Percentiles rank a stretch among this genome's conserved stretches.
Conservation (phyloP, 2,888 invertebrate genomes). For the Dasysyrphus albostriatus region DNA sequence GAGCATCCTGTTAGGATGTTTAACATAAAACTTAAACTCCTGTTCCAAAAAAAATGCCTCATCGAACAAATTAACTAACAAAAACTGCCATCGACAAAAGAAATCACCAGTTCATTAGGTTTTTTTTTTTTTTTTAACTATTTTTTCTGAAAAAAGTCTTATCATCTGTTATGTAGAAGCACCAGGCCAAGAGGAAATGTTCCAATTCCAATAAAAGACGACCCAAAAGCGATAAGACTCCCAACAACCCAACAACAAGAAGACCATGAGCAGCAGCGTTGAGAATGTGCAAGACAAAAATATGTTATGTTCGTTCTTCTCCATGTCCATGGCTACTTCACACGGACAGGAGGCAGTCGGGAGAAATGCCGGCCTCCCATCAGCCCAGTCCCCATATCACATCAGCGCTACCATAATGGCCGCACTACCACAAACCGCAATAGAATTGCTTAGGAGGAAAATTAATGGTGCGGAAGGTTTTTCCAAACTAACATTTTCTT, state of each 20-base stretch:
- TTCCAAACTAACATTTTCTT: slow-evolving; percentile 71
- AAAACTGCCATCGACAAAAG: slow-evolving; percentile 67
- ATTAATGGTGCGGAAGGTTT: slow-evolving; percentile 73
- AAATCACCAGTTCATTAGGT: slow-evolving; percentile 74
- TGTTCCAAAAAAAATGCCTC: slow-evolving; percentile 27
- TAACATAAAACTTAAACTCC: slow-evolving; percentile 16
- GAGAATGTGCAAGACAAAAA: slow-evolving; percentile 54
- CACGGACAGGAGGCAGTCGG: not conserved
- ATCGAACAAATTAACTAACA: slow-evolving; percentile 67
- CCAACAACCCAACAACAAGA: not conserved
- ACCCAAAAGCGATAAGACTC: slow-evolving; percentile 31
- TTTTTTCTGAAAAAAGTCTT: slow-evolving; percentile 46
- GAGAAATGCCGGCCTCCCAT: not conserved
- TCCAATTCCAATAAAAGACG: slow-evolving; percentile 20
- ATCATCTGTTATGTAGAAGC: slow-evolving; percentile 54
- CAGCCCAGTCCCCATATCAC: slow-evolving; percentile 34
- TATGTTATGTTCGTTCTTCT: slow-evolving; percentile 52
- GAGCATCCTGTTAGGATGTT: slow-evolving; percentile 15
- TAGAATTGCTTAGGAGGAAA: slow-evolving; percentile 64
- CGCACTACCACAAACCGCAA: slow-evolving; percentile 54
- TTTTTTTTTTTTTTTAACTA: slow-evolving; percentile 19
- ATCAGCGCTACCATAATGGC: slow-evolving; percentile 20
- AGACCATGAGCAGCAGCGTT: slow-evolving; percentile 10
- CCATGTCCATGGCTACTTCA: slow-evolving; percentile 20
- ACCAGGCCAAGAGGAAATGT: slow-evolving; percentile 56